A percentile compares a stretch with the other conserved stretches of the same genome.
Conservation (phyloP, 2,113 vertebrate genomes). For the Circaetus gallicus region DNA sequence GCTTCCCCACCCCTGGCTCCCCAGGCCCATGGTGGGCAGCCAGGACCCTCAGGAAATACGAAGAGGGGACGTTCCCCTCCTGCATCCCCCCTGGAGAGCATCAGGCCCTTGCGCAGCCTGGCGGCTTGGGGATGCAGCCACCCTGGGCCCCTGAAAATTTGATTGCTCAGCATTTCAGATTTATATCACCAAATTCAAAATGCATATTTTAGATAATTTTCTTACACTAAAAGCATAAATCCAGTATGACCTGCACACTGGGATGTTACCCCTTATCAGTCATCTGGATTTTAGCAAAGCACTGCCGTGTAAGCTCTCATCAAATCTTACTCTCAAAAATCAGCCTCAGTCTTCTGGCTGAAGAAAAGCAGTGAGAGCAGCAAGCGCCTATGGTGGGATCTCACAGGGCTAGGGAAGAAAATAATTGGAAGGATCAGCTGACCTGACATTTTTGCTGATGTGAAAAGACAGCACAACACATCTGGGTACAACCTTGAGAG, state of each 20-base stretch:
- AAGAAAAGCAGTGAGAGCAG: background rate
- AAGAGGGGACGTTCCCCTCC: background rate
- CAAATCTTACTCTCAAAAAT: background rate
- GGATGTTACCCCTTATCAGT: background rate
- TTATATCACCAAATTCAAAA: background rate
- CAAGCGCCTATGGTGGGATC: rapidly evolving
- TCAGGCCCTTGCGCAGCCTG: background rate
- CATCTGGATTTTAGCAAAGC: background rate
- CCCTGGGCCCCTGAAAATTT: background rate
- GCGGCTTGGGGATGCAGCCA: rapidly evolving
- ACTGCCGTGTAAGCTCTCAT: background rate
- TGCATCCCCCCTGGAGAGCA: background rate
- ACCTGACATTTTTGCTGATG: slow-evolving; percentile 2
- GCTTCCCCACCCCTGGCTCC: background rate
- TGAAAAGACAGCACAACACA: slow-evolving; percentile 7
- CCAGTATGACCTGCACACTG: background rate
- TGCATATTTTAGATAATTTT: background rate
- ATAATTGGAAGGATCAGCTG: background rate
- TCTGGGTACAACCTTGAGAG: background rate
- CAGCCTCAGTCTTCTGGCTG: background rate
- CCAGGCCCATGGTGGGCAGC: background rate
- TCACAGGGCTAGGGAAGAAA: background rate
- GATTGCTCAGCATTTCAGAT: background rate
- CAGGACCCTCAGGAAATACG: background rate
- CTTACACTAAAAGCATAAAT: background rate